Evolutionary conservation across 2,113 vertebrate genomes (phyloP).

Genomic region (Symphodus melops): DNA sequence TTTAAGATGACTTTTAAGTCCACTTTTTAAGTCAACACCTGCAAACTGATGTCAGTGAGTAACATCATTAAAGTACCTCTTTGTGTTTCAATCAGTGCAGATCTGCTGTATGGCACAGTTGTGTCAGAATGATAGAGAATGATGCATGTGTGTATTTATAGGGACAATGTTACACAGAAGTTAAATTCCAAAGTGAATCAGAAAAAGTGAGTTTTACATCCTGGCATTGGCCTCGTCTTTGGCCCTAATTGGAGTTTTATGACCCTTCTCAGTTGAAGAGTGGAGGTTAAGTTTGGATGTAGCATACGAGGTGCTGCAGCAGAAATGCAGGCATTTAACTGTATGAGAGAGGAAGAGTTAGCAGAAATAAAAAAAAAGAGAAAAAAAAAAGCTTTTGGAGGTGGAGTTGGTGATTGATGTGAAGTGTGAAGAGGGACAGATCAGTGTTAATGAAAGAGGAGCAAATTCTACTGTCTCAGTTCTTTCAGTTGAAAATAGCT

Average conservation of each 20-base stretch:
- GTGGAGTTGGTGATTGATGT: background rate
- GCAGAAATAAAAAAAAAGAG: background rate
- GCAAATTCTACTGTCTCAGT: background rate
- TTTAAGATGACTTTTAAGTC: too few relatives aligned
- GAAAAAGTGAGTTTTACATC: background rate
- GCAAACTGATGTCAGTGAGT: too few relatives aligned
- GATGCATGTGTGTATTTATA: too few relatives aligned
- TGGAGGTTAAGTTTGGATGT: background rate
- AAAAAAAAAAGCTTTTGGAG: background rate
- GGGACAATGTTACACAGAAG: too few relatives aligned
- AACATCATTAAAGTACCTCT: too few relatives aligned
- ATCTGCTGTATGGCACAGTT: too few relatives aligned
- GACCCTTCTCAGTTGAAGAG: background rate
- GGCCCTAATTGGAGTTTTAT: background rate
- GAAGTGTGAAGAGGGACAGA: background rate
- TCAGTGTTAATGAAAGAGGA: background rate
- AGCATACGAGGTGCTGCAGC: background rate
- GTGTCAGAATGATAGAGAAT: too few relatives aligned
- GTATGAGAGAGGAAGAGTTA: background rate
- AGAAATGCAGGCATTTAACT: background rate
- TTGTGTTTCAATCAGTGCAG: too few relatives aligned
- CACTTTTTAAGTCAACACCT: too few relatives aligned
- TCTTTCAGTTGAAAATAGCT: conserved; percentile 21
- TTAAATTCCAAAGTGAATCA: too few relatives aligned
- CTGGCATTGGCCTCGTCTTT: background rate